Base-by-base conservation (phyloP, 2,888 invertebrate species). In the Tetragnatha montana region DNA sequence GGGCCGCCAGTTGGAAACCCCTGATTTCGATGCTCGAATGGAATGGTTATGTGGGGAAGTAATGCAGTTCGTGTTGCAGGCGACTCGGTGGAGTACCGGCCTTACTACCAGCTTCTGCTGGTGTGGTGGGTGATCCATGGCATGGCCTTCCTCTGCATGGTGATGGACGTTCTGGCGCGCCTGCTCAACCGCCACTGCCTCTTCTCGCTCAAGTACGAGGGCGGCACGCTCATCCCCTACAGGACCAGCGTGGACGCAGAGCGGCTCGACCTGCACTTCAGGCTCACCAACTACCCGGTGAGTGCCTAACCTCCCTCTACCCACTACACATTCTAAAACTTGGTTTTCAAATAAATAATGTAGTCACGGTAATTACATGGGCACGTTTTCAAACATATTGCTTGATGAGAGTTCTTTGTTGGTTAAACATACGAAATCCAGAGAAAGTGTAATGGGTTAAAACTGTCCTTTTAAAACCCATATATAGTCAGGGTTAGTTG, bases 111-210 rank as follows among this genome's bases (percentile, higher is more conserved):
- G 21, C 12, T 81, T 0, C 14, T 60, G 60, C 21, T 81, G 1
- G 47, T 89, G 0, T 70, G 35, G 6, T 89, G 89, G 89, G 81
- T 85, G 76, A 76, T 89, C 6, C 60, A 89, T n/a, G 89, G 89
- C 8, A 21, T 89, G 0, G 89, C 89, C 21, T 89, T 89, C 49
- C 70, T 81, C 10, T 19, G 51, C 0, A 78, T 89, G 76, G n/a
- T 71, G 12, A 35, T 85, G n/a, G 85, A 89, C 10, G n/a, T 49
- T 3, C 47, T 85, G 7, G 21, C 85, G 6, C 70, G 49, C 17
- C 7, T 73, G 2, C 85, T 69, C 22, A 84, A 75, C 17, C 76
- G 47, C 17, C 47, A 76, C 69, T 84, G 81, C 35, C 60, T 89
- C 0, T 89, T 78, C 49, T 51, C 51, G n/a, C 7, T 78, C 10